These are phyloP conservation scores for Hippopotamyrus pictus DNA, from an alignment of 2,797 vertebrate species.

Conservation along the genomic window DNA sequence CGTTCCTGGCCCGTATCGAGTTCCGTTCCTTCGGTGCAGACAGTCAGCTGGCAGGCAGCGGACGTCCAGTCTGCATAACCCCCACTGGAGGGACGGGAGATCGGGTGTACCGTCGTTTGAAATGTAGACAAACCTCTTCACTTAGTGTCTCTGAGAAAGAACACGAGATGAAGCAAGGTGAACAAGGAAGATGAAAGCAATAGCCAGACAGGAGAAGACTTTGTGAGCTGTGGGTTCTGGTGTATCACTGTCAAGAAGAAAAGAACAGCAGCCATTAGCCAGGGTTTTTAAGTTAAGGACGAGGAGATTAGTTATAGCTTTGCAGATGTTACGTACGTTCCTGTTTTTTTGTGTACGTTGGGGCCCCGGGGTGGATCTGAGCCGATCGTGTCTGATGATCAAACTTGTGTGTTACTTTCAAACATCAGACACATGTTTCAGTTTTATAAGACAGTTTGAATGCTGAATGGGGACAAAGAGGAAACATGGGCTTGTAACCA, in stretches of 20 bases:
- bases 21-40: neutral
- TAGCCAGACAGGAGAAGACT: neutral
- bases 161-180: neutral
- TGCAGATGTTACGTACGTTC: neutral
- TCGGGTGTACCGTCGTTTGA: neutral
- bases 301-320: neutral
- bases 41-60: neutral
- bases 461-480: neutral
- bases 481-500: neutral
- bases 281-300: neutral
- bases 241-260: neutral
- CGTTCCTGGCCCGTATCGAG: neutral
- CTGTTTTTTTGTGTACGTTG: neutral
- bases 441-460: neutral
- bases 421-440: neutral
- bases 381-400: neutral
- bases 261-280: neutral
- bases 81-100: neutral
- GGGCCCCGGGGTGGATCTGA: neutral
- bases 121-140: constrained; percentile 15
- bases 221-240: neutral
- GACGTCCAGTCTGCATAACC: neutral
- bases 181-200: neutral
- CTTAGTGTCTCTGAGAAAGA: neutral
- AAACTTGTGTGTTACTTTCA: neutral